Percentiles rank a stretch among this genome's conserved stretches.
Evolutionary conservation across 2,888 invertebrate genomes (phyloP).

Genomic region (Phortica magna): DNA sequence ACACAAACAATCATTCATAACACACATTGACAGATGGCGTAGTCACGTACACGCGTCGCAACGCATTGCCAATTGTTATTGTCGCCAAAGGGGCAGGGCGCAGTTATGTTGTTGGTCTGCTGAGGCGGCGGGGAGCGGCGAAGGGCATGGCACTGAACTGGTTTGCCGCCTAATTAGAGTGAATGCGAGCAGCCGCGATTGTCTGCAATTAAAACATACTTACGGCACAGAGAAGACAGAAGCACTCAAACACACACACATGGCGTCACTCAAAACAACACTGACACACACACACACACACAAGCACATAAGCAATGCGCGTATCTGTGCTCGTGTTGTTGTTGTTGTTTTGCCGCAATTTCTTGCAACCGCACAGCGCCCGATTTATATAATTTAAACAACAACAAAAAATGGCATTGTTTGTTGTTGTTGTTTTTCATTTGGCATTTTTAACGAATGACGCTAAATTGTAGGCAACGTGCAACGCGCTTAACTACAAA

Average conservation of each 20-base stretch:
- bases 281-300: conserved; percentile 7
- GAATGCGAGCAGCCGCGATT: conserved; percentile 42
- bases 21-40: conserved; percentile 65
- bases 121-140: too few species aligned
- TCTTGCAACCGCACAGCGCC: not conserved
- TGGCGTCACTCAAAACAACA: not conserved
- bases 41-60: conserved; percentile 59
- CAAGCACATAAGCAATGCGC: conserved; percentile 15
- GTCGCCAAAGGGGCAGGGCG: not conserved
- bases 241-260: conserved; percentile 20
- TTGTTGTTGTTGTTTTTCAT: not conserved
- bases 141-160: conserved; percentile 1
- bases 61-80: conserved; percentile 23
- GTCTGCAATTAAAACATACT: conserved; percentile 73
- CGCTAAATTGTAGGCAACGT: conserved; percentile 58
- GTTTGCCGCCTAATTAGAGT: conserved; percentile 42
- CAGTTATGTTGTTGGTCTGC: not conserved
- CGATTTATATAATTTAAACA: too few species aligned
- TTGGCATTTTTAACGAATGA: conserved; percentile 4
- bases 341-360: not conserved
- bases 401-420: not conserved
- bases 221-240: conserved; percentile 47
- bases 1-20: conserved; percentile 23
- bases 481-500: conserved; percentile 62
- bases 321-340: conserved; percentile 1